Evolutionary conservation across 2,113 vertebrate genomes (phyloP).

Genomic region (Morone saxatilis): DNA sequence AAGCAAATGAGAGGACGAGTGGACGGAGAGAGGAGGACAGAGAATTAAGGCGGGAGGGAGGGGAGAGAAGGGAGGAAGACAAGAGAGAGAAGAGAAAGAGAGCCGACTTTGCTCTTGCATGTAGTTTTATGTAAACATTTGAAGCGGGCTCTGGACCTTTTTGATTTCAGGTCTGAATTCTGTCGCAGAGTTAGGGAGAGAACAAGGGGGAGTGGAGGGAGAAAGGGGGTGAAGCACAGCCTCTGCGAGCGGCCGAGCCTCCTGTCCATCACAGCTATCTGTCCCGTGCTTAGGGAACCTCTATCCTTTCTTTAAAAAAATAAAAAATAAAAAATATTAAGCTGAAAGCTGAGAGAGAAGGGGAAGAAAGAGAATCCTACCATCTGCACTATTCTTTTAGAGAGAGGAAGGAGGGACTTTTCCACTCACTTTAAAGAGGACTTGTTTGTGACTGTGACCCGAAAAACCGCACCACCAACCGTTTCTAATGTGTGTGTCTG

Average conservation of each 20-base stretch:
- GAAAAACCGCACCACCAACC: constrained; percentile 47
- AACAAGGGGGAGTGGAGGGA: neutral
- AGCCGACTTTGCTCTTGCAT: constrained; percentile 62
- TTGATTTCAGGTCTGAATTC: constrained; percentile 66
- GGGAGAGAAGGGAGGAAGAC: neutral
- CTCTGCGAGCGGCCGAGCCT: constrained; percentile 34
- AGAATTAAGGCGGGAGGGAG: neutral
- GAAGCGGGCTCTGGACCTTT: constrained; percentile 74
- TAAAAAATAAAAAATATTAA: constrained; percentile 23
- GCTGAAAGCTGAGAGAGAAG: constrained; percentile 64
- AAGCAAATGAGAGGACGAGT: constrained; percentile 86
- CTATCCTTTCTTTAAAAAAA: constrained; percentile 51
- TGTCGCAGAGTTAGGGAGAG: constrained; percentile 44
- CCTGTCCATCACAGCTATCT: constrained; percentile 73
- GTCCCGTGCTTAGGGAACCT: constrained; percentile 66
- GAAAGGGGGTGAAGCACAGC: constrained; percentile 29
- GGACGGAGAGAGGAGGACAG: constrained; percentile 57
- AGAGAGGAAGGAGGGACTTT: constrained; percentile 83
- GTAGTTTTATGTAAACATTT: constrained; percentile 76
- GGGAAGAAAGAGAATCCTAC: constrained; percentile 62
- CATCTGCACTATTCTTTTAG: constrained; percentile 87
- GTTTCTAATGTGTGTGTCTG: constrained; percentile 57
- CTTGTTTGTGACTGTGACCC: constrained; percentile 74
- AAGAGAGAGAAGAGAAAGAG: constrained; percentile 37
- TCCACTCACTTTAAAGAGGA: constrained; percentile 85